phyloP scores from a whole-genome alignment of 1,140 invertebrate species.

The Drosophila rufa region DNA sequence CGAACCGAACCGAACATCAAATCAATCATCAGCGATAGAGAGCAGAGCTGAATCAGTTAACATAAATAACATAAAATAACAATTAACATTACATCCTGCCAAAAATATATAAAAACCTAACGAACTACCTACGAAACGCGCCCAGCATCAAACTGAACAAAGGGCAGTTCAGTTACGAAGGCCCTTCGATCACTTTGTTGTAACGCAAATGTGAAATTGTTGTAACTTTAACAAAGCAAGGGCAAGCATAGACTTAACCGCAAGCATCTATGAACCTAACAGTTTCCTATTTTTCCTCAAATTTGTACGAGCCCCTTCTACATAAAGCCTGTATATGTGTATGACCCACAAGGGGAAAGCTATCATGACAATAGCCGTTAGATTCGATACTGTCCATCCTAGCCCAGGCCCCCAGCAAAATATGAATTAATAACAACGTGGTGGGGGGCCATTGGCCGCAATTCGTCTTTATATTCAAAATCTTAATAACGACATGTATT shows the following conservation, averaged over 20 bases:
- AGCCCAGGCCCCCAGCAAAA: slow-evolving; percentile 3
- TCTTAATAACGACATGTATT: slow-evolving; percentile 69
- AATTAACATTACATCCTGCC: slow-evolving; percentile 67
- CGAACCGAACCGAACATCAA: slow-evolving; percentile 33
- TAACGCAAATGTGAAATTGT: slow-evolving; percentile 62
- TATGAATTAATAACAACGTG: slow-evolving; percentile 16
- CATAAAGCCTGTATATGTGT: slow-evolving; percentile 46
- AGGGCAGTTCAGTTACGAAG: not conserved
- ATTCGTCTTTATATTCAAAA: slow-evolving; percentile 58
- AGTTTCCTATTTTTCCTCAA: slow-evolving; percentile 27
- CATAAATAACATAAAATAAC: slow-evolving; percentile 52
- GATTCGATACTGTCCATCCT: slow-evolving; percentile 28
- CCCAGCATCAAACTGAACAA: slow-evolving; percentile 50
- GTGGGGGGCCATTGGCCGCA: slow-evolving; percentile 15
- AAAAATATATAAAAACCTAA: slow-evolving; percentile 80
- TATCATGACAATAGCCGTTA: slow-evolving; percentile 69
- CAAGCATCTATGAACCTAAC: slow-evolving; percentile 59
- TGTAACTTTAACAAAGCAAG: slow-evolving; percentile 67
- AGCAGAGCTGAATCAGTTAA: slow-evolving; percentile 33
- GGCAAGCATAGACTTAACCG: slow-evolving; percentile 73
- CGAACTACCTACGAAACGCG: slow-evolving; percentile 70
- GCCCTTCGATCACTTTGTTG: slow-evolving; percentile 40
- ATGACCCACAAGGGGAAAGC: slow-evolving; percentile 32
- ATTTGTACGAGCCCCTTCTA: slow-evolving; percentile 50
- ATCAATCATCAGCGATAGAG: slow-evolving; percentile 29